Conservation (phyloP, 2,888 invertebrate genomes). For the Holacanthella duospinosa region DNA sequence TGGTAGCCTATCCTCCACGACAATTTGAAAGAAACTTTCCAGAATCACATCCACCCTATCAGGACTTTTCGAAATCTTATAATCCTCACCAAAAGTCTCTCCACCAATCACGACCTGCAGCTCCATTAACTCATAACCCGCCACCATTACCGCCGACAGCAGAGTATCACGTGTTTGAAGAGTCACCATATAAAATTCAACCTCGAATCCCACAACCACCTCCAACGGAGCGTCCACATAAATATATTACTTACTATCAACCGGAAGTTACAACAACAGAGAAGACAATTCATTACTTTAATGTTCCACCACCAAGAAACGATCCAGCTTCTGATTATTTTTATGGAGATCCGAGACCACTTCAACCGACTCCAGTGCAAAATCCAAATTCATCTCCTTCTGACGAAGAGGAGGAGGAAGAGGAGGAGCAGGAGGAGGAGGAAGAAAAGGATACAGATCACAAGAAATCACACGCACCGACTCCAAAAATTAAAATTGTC, state of each 20-base stretch:
- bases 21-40: no score
- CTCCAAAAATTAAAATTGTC: not conserved
- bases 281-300: not conserved
- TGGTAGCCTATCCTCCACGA: no score
- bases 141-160: no score
- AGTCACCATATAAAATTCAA: not conserved
- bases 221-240: constrained; percentile 1
- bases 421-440: constrained; percentile 4
- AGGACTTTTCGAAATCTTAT: no score
- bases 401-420: constrained; percentile 6
- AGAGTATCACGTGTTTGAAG: constrained; percentile 9
- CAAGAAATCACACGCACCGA: no score
- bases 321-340: constrained; percentile 32
- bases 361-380: not conserved
- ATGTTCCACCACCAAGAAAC: constrained; percentile 15
- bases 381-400: constrained; percentile 1
- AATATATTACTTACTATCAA: constrained; percentile 4
- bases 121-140: no score
- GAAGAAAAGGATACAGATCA: no score
- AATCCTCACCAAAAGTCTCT: no score
- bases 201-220: constrained; percentile 4
- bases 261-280: not conserved
- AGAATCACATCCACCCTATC: no score
- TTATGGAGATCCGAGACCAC: constrained; percentile 26
- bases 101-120: no score